Evolutionary conservation across 2,888 invertebrate species (phyloP), one percentile per base, ranked within the genome.

Genomic region (Drosophila nr. medialis): DNA sequence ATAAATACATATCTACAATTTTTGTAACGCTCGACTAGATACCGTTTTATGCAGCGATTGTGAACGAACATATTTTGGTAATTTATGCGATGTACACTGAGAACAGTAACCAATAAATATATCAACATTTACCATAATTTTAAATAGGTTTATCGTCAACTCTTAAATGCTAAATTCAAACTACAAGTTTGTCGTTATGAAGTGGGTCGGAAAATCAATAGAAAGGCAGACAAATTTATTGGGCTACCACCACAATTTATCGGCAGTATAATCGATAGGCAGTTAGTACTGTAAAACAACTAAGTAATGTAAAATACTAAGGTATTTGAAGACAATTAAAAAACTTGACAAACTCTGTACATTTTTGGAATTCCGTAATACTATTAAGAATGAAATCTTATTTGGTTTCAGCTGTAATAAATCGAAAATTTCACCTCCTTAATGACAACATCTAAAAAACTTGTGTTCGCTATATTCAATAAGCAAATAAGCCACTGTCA

Each of bases 151-250:
- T 81, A 38, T 82, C 69, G 76, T 85, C 64, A 63, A 60, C 64
- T 75, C 75, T 80, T 80, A 75, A 70, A 51, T 60, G 6, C 77
- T 90, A 82, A 79, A 73, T 90, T 90, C 86, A 85, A 86, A 86
- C 90, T 72, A 67, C 49, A 34, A 74, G 88, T 87, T 85, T 85
- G 90, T 86, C 85, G 85, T 88, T 87, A 86, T 70, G 72, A 70
- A 64, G 73, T 74, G 61, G 54, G 58, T 80, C 80, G 80, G 72
- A 80, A 80, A 80, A 81, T 80, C 82, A 80, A 80, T 81, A 81
- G 54, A 49, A 40, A 11, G 45, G 18, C n/a, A 59, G 50, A 34
- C 49, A 36, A 42, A 51, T 10, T 7, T 61, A 81, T 78, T 58
- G 68, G 21, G 0, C 11, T 11, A 38, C 78, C 81, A 21, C 78